Conservation (phyloP, 2,797 vertebrate species). For the Hyperoplus lanceolatus region DNA sequence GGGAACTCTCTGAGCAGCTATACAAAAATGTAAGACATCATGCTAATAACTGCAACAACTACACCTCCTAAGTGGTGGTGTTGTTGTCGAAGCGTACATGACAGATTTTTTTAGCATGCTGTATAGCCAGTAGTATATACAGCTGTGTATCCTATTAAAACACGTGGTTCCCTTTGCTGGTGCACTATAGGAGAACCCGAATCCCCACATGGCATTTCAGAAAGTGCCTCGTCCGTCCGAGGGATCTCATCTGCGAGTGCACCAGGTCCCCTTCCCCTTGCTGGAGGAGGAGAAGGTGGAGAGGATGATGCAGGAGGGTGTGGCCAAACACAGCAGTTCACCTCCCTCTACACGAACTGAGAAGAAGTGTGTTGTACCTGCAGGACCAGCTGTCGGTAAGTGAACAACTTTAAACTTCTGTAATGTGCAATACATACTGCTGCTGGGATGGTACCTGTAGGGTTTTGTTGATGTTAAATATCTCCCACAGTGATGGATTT, state of each 20-base stretch:
- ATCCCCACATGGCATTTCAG: conserved; percentile 98
- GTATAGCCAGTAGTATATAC: not conserved
- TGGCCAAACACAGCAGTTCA: conserved; percentile 86
- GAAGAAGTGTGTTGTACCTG: conserved; percentile 95
- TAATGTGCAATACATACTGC: not conserved
- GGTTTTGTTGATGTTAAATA: conserved; percentile 1
- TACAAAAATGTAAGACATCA: conserved; percentile 92
- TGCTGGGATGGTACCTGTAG: not conserved
- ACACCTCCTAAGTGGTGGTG: not conserved
- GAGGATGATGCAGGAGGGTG: conserved; percentile 89
- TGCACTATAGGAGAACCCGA: conserved; percentile 93
- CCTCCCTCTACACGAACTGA: conserved; percentile 83
- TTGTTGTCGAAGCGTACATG: not conserved
- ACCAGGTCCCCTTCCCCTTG: conserved; percentile 93
- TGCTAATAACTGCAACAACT: not conserved
- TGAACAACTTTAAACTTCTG: conserved; percentile 60
- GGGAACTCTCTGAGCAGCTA: conserved; percentile 96
- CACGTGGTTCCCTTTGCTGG: conserved; percentile 10
- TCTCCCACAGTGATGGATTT: not conserved
- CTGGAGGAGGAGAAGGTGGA: conserved; percentile 91
- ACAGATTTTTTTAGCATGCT: conserved; percentile 11
- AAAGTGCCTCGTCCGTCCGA: conserved; percentile 97
- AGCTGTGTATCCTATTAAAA: conserved; percentile 17
- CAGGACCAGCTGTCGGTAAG: conserved; percentile 94
- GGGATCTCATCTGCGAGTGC: conserved; percentile 96